Evolutionary conservation across 2,888 invertebrate species (phyloP).

Genomic region (Cetonia aurata): DNA sequence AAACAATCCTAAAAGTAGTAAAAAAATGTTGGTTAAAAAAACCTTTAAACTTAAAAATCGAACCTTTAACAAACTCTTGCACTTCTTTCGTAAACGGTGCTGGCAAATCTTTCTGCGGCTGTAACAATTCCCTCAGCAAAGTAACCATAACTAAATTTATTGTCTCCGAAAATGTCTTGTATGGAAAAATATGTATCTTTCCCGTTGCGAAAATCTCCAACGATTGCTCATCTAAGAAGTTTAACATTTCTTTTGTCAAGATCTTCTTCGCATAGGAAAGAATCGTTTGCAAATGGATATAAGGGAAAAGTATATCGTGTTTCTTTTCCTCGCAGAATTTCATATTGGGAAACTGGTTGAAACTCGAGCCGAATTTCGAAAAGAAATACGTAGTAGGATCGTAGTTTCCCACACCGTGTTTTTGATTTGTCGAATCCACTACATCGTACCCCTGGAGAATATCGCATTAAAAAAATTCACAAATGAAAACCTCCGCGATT

Average conservation of each 20-base stretch:
- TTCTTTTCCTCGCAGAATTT: conserved; percentile 80
- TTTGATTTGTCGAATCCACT: conserved; percentile 52
- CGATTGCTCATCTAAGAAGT: conserved; percentile 86
- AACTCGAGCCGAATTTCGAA: conserved; percentile 92
- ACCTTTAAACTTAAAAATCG: too few species aligned
- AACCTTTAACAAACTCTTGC: conserved; percentile 70
- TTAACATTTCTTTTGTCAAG: conserved; percentile 82
- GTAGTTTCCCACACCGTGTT: conserved; percentile 59
- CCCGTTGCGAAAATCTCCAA: conserved; percentile 82
- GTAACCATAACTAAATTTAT: conserved; percentile 94
- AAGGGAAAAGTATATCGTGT: conserved; percentile 75
- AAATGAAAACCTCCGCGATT: not conserved
- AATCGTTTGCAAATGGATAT: conserved; percentile 85
- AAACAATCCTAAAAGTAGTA: conserved; percentile 81
- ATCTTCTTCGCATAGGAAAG: conserved; percentile 86
- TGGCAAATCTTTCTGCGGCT: conserved; percentile 91
- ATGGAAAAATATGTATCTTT: conserved; percentile 84
- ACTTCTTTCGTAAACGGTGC: conserved; percentile 93
- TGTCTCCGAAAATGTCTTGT: conserved; percentile 95
- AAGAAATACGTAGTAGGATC: conserved; percentile 91
- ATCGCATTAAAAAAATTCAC: not conserved
- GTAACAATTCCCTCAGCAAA: conserved; percentile 88
- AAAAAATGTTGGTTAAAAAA: not conserved
- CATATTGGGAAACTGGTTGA: conserved; percentile 90
- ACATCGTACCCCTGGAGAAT: conserved; percentile 59